Percentiles rank a stretch among this genome's conserved stretches.
phyloP scores from a whole-genome alignment of 2,888 invertebrate genomes.

The Chrysina gloriosa region DNA sequence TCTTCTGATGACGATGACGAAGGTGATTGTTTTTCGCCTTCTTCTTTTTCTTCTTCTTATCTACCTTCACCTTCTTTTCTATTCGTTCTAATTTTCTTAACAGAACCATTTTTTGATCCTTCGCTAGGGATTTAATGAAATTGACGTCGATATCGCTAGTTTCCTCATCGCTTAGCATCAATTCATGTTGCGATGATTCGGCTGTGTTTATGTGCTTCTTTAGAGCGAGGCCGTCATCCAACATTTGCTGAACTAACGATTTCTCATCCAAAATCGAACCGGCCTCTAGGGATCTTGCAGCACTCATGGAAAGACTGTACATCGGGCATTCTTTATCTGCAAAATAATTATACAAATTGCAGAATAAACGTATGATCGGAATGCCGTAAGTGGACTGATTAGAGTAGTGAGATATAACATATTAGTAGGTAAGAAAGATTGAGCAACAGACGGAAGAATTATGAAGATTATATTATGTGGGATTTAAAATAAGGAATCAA shows the following conservation, averaged over 20 bases:
- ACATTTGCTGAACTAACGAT: slow-evolving; percentile 88
- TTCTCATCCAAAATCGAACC: slow-evolving; percentile 76
- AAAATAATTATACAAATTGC: slow-evolving; percentile 55
- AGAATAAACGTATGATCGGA: not conserved
- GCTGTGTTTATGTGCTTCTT: slow-evolving; percentile 77
- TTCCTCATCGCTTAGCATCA: slow-evolving; percentile 69
- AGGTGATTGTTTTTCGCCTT: slow-evolving; percentile 39
- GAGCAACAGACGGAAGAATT: too few species aligned
- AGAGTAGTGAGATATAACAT: too few species aligned
- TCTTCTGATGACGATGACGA: slow-evolving; percentile 28
- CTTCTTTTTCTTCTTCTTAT: slow-evolving; percentile 42
- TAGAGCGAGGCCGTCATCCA: slow-evolving; percentile 90
- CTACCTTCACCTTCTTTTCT: slow-evolving; percentile 64
- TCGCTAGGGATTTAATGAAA: slow-evolving; percentile 85
- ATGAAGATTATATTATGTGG: too few species aligned
- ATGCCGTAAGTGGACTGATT: not conserved
- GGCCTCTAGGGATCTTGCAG: slow-evolving; percentile 78
- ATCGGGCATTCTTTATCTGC: slow-evolving; percentile 95
- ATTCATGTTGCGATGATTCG: slow-evolving; percentile 70
- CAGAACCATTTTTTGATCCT: slow-evolving; percentile 90
- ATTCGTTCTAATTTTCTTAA: slow-evolving; percentile 84
- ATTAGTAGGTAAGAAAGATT: too few species aligned
- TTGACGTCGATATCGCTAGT: slow-evolving; percentile 76
- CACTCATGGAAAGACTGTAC: slow-evolving; percentile 86
- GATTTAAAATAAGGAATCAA: too few species aligned